Percentiles rank a stretch among this genome's conserved stretches.
Conservation (phyloP, 2,113 vertebrate species). For the Nibea albiflora region DNA sequence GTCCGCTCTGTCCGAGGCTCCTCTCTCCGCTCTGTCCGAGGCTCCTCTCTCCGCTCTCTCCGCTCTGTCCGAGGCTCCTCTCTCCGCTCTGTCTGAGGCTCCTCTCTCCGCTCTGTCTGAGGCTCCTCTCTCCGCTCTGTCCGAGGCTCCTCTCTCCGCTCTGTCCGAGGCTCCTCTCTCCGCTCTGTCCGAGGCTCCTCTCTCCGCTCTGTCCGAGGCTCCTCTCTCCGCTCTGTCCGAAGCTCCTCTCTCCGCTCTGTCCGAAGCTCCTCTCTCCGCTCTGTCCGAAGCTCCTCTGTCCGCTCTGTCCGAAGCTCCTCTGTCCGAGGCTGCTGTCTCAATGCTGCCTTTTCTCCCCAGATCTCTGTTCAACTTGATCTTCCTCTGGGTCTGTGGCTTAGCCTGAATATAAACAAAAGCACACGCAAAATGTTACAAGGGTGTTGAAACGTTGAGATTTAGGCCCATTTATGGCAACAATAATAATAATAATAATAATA, state of each 20-base stretch:
- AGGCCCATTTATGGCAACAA: background rate
- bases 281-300: slow-evolving; percentile 53
- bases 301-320: slow-evolving; percentile 38
- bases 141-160: slow-evolving; percentile 25
- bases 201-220: background rate
- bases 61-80: slow-evolving; percentile 12
- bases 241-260: slow-evolving; percentile 37
- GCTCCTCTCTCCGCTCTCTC: background rate
- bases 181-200: slow-evolving; percentile 25
- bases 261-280: no score
- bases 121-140: slow-evolving; percentile 23
- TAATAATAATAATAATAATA: no score
- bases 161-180: slow-evolving; percentile 42
- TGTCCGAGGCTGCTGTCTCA: slow-evolving; percentile 43
- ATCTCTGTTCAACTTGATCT: slow-evolving; percentile 78
- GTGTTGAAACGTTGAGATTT: background rate
- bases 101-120: slow-evolving; percentile 55
- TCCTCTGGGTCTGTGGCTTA: slow-evolving; percentile 72
- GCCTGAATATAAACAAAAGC: slow-evolving; percentile 41
- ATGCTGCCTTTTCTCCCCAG: slow-evolving; percentile 72
- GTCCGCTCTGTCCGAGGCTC: slow-evolving; percentile 41
- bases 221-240: slow-evolving; percentile 47
- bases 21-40: slow-evolving; percentile 31
- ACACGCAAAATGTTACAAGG: background rate
- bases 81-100: slow-evolving; percentile 61